A percentile compares a stretch with the other conserved stretches of the same genome.
phyloP scores from a whole-genome alignment of 2,113 vertebrate genomes.

The Agelaius tricolor region DNA sequence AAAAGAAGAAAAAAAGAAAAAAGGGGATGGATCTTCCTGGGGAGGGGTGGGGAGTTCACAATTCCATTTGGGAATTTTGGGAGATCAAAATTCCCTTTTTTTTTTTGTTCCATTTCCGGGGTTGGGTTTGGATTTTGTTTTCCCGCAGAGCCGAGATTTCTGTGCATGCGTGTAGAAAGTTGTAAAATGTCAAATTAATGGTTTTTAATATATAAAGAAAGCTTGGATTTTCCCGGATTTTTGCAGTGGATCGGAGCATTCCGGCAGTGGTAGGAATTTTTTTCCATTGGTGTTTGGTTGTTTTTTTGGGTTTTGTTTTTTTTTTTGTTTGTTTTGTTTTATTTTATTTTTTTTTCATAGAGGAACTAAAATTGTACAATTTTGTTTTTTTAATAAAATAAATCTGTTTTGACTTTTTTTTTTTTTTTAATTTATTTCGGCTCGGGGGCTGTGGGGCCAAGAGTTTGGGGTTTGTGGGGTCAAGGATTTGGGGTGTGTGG shows the following conservation, averaged over 20 bases:
- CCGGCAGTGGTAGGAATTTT: slow-evolving; percentile 56
- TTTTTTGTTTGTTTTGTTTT: neutral
- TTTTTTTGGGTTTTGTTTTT: neutral
- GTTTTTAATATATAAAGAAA: slow-evolving; percentile 79
- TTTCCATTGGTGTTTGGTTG: neutral
- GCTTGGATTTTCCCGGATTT: neutral
- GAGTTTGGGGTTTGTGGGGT: neutral
- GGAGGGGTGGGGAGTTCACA: neutral
- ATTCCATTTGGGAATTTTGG: neutral
- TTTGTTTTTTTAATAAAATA: slow-evolving; percentile 41
- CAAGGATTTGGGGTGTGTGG: no score
- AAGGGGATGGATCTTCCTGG: neutral
- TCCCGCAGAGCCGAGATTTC: slow-evolving; percentile 49
- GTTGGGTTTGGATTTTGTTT: neutral
- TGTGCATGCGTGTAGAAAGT: slow-evolving; percentile 81
- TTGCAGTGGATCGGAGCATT: slow-evolving; percentile 66
- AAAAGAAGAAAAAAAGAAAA: neutral
- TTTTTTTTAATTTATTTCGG: neutral
- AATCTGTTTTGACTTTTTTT: slow-evolving; percentile 67
- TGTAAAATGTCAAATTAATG: slow-evolving; percentile 76
- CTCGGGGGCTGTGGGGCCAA: rapidly evolving
- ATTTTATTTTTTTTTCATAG: slow-evolving; percentile 58
- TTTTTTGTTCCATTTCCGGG: neutral
- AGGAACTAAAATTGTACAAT: slow-evolving; percentile 75
- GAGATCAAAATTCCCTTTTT: neutral